These are phyloP conservation scores for Netelia melanura DNA, from an alignment of 2,888 invertebrate species.

Conservation along the genomic window DNA sequence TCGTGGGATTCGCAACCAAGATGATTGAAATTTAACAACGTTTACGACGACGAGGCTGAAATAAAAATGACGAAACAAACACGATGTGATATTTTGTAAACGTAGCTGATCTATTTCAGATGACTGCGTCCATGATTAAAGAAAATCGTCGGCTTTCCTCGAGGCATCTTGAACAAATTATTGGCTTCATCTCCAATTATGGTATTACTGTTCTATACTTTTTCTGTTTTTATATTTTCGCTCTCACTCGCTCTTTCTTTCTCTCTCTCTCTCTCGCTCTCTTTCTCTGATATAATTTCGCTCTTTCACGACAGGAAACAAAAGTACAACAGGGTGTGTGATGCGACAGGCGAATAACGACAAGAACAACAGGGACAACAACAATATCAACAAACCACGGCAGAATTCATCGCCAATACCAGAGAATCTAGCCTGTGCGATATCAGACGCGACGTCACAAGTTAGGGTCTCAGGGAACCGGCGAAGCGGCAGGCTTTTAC, in stretches of 20 bases:
- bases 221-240: background rate
- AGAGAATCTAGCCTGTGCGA: constrained; percentile 91
- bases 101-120: background rate
- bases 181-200: background rate
- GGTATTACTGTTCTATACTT: background rate
- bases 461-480: constrained; percentile 93
- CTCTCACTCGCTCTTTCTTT: background rate
- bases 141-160: background rate
- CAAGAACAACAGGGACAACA: constrained; percentile 7
- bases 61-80: constrained; percentile 15
- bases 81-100: background rate
- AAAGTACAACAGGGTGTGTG: background rate
- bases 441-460: constrained; percentile 88
- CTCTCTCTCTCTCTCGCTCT: background rate
- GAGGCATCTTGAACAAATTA: background rate
- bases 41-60: constrained; percentile 32
- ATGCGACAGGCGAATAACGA: background rate
- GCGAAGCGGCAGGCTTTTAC: constrained; percentile 86
- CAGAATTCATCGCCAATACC: constrained; percentile 88
- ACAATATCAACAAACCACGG: constrained; percentile 79
- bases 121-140: background rate
- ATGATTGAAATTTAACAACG: background rate
- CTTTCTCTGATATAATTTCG: background rate
- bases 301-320: background rate
- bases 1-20: background rate